These are phyloP conservation scores for Habrosyne pyritoides DNA, from an alignment of 2,888 invertebrate genomes.

Conservation along the genomic window DNA sequence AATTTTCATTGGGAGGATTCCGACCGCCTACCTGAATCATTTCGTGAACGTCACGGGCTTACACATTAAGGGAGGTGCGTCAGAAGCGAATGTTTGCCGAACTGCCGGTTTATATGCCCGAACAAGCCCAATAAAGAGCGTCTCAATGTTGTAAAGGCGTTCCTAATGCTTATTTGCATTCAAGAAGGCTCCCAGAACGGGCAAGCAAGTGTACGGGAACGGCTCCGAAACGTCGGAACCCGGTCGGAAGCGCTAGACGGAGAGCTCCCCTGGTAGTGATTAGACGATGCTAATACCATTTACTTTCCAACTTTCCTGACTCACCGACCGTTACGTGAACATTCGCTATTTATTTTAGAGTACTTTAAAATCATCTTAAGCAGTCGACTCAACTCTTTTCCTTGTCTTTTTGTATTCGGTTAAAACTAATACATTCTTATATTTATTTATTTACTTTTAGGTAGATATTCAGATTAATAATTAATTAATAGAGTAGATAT, in stretches of 20 bases:
- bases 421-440: constrained; percentile 17
- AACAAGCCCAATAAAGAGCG: constrained; percentile 77
- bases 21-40: constrained; percentile 19
- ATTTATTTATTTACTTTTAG: too few relatives aligned
- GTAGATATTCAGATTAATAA: too few relatives aligned
- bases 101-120: constrained; percentile 66
- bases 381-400: constrained; percentile 47
- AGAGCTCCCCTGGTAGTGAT: constrained; percentile 80
- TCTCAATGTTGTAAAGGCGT: constrained; percentile 78
- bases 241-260: constrained; percentile 61
- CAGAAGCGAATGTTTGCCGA: constrained; percentile 59
- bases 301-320: constrained; percentile 79
- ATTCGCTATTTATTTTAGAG: constrained; percentile 72
- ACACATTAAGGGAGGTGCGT: constrained; percentile 47
- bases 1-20: constrained; percentile 33
- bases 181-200: constrained; percentile 74
- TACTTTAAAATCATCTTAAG: constrained; percentile 71
- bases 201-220: constrained; percentile 74
- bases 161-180: constrained; percentile 81
- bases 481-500: too few relatives aligned
- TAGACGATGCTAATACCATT: constrained; percentile 82
- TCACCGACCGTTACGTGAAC: constrained; percentile 76
- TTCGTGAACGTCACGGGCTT: constrained; percentile 22
- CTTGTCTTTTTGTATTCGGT: constrained; percentile 29
- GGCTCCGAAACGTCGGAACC: constrained; percentile 54